Evolutionary conservation across 2,797 vertebrate species (phyloP), one percentile per base, ranked within the genome.

Genomic region (Neosilurus hyrtlii): DNA sequence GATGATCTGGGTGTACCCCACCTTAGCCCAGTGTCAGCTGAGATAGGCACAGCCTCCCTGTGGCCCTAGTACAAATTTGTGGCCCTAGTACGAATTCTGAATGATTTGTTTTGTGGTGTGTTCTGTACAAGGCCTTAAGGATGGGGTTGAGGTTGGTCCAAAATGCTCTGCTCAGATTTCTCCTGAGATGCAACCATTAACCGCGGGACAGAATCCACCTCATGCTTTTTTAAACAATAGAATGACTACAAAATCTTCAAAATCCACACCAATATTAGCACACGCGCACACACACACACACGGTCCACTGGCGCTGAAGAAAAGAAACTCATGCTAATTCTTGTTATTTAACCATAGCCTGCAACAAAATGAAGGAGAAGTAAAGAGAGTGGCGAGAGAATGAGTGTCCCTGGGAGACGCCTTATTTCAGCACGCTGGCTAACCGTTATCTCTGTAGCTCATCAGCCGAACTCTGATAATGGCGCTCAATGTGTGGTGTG

Each of bases 391-490:
- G 26, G 12, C 74, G 20, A 30, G 37, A 16, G 24, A 77, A 35
- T 81, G 37, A 75, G 62, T 81, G 57, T 84, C 62, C 37, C 77
- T 52, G 26, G 56, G 63, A 82, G 59, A 43, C 20, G 24, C 63
- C 73, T 85, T 78, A 51, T 83, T 79, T 75, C 72, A 83, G 80
- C 66, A 16, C 68, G n/a, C n/a, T 74, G 83, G 79, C 82, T 82
- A 20, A 51, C 51, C 15, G 71, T 84, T 88, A 89, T 90, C 86
- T 67, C 65, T 57, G 9, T 30, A 65, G 57, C 84, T 85, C 83
- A 88, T 89, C 88, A 68, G 85, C 65, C 1, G 37, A 30, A 54
- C 81, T 75, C 52, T 73, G 63, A 89, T 82, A 86, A 86, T 86
- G 57, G 67, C 20, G 84, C 80, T 87, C 79, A 72, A 83, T 84